Conservation (phyloP, 2,113 vertebrate species). For the Rhombomys opimus region DNA sequence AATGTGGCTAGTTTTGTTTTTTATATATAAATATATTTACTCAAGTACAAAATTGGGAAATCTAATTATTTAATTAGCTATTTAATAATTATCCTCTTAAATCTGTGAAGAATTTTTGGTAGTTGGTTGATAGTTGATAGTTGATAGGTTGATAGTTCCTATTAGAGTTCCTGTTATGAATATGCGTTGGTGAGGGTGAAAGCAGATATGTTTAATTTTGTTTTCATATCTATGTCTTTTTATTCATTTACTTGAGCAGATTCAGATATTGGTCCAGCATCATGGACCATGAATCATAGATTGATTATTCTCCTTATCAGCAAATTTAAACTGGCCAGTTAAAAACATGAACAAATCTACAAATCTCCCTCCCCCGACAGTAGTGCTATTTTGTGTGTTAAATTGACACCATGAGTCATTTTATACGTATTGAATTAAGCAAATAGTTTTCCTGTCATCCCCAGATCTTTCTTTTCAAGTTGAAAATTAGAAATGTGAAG, state of each 20-base stretch:
- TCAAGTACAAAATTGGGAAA: not conserved
- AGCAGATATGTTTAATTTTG: not conserved
- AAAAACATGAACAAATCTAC: not conserved
- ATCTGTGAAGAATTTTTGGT: not conserved
- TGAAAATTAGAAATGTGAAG: not conserved
- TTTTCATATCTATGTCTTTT: not conserved
- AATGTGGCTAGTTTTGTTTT: not conserved
- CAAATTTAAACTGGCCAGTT: not conserved
- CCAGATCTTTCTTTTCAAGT: not conserved
- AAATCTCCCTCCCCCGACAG: not conserved
- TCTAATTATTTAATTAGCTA: not conserved
- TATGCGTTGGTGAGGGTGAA: not conserved
- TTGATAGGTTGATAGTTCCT: not conserved
- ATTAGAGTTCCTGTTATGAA: not conserved
- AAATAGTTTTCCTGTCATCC: not conserved
- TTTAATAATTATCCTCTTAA: not conserved
- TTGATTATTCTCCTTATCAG: not conserved
- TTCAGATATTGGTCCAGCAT: not conserved
- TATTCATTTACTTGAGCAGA: slow-evolving; percentile 5
- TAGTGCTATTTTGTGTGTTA: not conserved
- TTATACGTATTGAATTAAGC: not conserved
- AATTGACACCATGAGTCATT: not conserved
- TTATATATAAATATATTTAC: not conserved
- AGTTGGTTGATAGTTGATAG: not conserved
- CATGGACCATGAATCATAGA: not conserved